A percentile compares a stretch with the other conserved stretches of the same genome.
Conservation (phyloP, 2,888 invertebrate species). For the Dastarcus helophoroides region DNA sequence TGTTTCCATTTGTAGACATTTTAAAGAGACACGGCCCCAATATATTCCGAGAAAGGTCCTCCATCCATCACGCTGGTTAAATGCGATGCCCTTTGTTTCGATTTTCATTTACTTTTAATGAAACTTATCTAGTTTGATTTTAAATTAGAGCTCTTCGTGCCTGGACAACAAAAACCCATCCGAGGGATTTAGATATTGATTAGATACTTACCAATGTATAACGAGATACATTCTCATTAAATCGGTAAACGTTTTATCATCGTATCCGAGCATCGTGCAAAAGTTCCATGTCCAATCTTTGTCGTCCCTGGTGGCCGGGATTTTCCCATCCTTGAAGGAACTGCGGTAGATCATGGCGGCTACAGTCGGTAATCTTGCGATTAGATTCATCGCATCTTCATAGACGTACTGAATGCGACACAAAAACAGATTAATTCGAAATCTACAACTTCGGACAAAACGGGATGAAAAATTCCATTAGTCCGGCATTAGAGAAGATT, state of each 20-base stretch:
- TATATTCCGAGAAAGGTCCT: too few species aligned
- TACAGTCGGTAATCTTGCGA: constrained; percentile 77
- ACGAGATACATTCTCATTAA: constrained; percentile 77
- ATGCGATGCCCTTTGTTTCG: too few species aligned
- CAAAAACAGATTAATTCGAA: constrained; percentile 2
- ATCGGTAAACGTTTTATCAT: constrained; percentile 61
- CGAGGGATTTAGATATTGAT: too few species aligned
- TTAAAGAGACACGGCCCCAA: too few species aligned
- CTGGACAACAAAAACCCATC: too few species aligned
- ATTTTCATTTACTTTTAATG: too few species aligned
- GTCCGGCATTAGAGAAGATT: too few species aligned
- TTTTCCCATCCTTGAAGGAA: constrained; percentile 52
- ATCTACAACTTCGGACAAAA: too few species aligned
- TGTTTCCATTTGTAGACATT: constrained; percentile 4
- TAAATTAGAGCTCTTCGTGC: too few species aligned
- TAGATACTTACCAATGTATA: constrained; percentile 50
- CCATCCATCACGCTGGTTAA: too few species aligned
- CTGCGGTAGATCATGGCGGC: constrained; percentile 81
- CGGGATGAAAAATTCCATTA: too few species aligned
- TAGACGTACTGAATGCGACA: constrained; percentile 39
- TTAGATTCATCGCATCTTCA: constrained; percentile 79
- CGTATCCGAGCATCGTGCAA: constrained; percentile 60
- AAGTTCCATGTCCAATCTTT: constrained; percentile 84
- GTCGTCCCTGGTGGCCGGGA: constrained; percentile 65
- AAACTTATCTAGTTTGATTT: too few species aligned